These are phyloP conservation scores for Phylloscopus whistleri DNA, from an alignment of 2,113 vertebrate species.

Conservation along the genomic window DNA sequence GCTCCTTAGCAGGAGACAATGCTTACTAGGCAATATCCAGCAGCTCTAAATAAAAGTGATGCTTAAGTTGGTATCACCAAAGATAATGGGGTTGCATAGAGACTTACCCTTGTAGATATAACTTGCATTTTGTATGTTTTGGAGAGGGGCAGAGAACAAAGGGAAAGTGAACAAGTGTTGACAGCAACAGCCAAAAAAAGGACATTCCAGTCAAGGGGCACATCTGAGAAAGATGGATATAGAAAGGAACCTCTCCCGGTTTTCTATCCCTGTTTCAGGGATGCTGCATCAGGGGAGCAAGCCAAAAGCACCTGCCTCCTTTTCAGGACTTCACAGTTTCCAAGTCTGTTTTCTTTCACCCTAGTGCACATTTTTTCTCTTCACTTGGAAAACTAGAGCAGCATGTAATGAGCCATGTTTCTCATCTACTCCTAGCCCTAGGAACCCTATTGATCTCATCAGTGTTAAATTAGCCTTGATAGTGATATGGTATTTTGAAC, in stretches of 20 bases:
- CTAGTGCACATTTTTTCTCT: neutral
- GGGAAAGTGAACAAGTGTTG: neutral
- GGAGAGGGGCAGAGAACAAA: neutral
- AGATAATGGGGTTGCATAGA: neutral
- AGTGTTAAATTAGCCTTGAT: conserved; percentile 37
- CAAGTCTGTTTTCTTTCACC: neutral
- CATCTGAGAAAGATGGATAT: accelerated
- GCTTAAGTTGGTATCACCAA: neutral
- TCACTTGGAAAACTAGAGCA: neutral
- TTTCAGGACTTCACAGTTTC: neutral
- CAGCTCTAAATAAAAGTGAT: neutral
- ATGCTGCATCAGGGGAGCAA: neutral
- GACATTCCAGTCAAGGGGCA: neutral
- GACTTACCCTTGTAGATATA: neutral
- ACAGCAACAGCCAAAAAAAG: neutral
- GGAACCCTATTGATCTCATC: conserved; percentile 29
- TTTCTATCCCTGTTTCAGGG: neutral
- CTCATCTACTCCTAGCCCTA: conserved; percentile 4
- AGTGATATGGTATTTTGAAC: neutral
- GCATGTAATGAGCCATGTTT: conserved; percentile 9
- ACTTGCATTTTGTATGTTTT: neutral
- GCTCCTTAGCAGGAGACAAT: neutral
- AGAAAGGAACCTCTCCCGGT: neutral
- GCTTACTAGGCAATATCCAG: neutral
- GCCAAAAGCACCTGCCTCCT: neutral